Conservation (phyloP, 2,113 vertebrate genomes). For the Brachyistius frenatus region DNA sequence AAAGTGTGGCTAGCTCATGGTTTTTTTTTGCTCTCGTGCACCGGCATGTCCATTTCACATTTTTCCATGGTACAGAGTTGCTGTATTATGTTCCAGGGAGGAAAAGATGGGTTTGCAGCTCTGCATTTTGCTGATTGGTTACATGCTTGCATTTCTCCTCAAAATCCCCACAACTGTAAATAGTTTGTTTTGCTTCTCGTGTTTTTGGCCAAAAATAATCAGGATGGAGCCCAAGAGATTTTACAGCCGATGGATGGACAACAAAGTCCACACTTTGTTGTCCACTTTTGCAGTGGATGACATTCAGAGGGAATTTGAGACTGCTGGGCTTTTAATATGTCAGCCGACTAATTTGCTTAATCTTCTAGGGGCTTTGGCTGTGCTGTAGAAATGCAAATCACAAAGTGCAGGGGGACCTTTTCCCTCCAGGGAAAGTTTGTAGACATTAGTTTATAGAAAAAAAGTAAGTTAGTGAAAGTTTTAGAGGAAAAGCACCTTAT, state of each 20-base stretch:
- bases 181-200: neutral
- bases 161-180: neutral
- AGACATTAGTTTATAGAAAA: neutral
- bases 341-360: neutral
- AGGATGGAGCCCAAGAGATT: neutral
- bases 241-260: neutral
- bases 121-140: too few species aligned
- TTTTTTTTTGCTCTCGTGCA: too few species aligned
- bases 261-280: neutral
- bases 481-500: neutral
- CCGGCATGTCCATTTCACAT: too few species aligned
- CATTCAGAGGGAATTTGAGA: constrained; percentile 2
- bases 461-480: neutral
- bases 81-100: too few species aligned
- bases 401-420: neutral
- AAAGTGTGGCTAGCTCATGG: too few species aligned
- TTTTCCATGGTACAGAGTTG: too few species aligned
- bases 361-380: neutral
- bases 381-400: neutral
- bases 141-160: too few species aligned
- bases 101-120: too few species aligned
- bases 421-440: neutral
- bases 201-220: neutral
- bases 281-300: neutral
- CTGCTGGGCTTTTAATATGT: neutral